These are phyloP conservation scores for Tricholauxania praeusta DNA, from an alignment of 2,888 invertebrate species.

Conservation along the genomic window DNA sequence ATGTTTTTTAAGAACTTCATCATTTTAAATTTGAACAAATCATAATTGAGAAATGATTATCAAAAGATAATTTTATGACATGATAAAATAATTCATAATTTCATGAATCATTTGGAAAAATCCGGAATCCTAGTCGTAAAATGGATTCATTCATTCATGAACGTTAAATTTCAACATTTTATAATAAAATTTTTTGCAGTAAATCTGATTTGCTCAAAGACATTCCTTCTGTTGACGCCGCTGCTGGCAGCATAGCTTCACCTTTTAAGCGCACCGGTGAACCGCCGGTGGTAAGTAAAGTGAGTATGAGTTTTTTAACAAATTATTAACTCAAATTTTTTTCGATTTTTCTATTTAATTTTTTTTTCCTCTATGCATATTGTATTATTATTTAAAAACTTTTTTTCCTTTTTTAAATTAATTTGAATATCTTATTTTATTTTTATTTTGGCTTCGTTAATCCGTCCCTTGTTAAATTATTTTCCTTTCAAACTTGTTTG, in stretches of 20 bases:
- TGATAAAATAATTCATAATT: too few species aligned
- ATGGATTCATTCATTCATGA: background rate
- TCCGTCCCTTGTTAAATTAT: slow-evolving; percentile 48
- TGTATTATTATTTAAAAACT: slow-evolving; percentile 44
- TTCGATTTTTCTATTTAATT: slow-evolving; percentile 37
- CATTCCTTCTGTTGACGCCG: slow-evolving; percentile 69
- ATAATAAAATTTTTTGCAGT: slow-evolving; percentile 43
- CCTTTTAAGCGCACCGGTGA: slow-evolving; percentile 58
- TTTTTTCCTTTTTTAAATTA: slow-evolving; percentile 50
- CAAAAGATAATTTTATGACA: too few species aligned
- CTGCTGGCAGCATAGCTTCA: slow-evolving; percentile 60
- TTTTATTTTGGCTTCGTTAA: slow-evolving; percentile 40
- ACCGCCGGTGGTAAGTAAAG: slow-evolving; percentile 65
- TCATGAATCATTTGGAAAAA: too few species aligned
- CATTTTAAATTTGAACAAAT: background rate
- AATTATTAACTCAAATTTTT: slow-evolving; percentile 53
- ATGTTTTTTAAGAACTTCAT: background rate
- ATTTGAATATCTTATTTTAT: slow-evolving; percentile 54
- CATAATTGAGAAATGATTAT: background rate
- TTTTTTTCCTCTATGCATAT: slow-evolving; percentile 41
- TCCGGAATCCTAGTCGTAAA: background rate
- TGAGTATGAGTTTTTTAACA: slow-evolving; percentile 54
- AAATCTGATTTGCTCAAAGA: slow-evolving; percentile 72
- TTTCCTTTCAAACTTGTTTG: slow-evolving; percentile 50
- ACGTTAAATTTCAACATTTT: background rate